Evolutionary conservation across 2,113 vertebrate genomes (phyloP).

Genomic region (Paracanthobrama guichenoti): DNA sequence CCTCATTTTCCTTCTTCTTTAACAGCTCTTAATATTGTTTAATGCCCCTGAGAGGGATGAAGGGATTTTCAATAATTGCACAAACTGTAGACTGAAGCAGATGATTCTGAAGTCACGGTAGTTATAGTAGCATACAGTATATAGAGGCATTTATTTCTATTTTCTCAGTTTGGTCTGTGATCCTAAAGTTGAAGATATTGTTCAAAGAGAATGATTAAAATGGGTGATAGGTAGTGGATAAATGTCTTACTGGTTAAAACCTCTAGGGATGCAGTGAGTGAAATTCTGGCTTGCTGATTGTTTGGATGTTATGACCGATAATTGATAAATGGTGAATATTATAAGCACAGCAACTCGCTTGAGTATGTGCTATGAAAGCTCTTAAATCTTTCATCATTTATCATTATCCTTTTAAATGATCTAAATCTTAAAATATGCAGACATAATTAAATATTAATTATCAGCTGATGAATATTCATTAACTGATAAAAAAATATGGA

Average conservation of each 20-base stretch:
- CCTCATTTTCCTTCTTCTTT: constrained; percentile 15
- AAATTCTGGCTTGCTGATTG: not conserved
- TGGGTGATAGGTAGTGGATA: not conserved
- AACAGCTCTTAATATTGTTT: constrained; percentile 30
- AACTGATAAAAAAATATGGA: not conserved
- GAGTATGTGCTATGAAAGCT: not conserved
- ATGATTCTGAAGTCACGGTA: not conserved
- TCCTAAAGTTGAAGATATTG: not conserved
- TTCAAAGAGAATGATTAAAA: not conserved
- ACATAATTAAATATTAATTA: not conserved
- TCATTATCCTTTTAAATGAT: not conserved
- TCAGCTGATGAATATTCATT: not conserved
- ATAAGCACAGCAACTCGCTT: not conserved
- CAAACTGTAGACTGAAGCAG: constrained; percentile 7
- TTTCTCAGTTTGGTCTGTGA: not conserved
- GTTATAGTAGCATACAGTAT: not conserved
- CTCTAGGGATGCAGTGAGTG: not conserved
- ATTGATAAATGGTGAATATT: not conserved
- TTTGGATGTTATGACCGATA: not conserved
- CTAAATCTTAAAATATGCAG: not conserved
- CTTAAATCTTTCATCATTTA: not conserved
- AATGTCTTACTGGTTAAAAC: not conserved
- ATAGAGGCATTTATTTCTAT: not conserved
- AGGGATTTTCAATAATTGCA: constrained; percentile 24
- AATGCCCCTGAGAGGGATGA: constrained; percentile 15